Conservation (phyloP, 2,888 invertebrate species). For the Gymnosoma rotundatum region DNA sequence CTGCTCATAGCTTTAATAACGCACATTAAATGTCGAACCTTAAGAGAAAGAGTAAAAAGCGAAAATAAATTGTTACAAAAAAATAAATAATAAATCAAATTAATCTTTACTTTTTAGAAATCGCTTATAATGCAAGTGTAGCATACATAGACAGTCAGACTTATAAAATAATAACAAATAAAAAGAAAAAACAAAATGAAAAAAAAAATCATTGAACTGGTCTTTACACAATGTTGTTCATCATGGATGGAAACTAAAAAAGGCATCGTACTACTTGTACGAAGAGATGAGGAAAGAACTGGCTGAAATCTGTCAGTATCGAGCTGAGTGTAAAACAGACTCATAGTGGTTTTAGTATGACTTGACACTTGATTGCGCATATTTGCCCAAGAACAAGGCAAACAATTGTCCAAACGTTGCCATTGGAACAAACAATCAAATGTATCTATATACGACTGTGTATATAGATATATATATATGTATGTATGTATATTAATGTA, state of each 20-base stretch:
- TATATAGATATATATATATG: too few relatives aligned
- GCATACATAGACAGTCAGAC: constrained; percentile 1
- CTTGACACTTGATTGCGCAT: constrained; percentile 64
- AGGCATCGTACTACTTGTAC: background rate
- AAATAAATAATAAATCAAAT: constrained; percentile 45
- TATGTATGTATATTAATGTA: too few relatives aligned
- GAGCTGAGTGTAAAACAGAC: constrained; percentile 15
- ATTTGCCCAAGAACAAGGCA: constrained; percentile 65
- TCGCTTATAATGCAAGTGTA: background rate
- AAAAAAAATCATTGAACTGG: constrained; percentile 27
- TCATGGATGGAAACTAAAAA: constrained; percentile 8
- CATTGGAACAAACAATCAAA: background rate
- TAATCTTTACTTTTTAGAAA: constrained; percentile 46
- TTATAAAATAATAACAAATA: constrained; percentile 20
- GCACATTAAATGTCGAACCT: too few relatives aligned
- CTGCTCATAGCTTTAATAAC: too few relatives aligned
- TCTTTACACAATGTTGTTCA: constrained; percentile 11
- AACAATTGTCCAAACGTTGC: constrained; percentile 61
- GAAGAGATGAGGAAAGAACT: background rate
- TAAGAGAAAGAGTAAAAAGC: constrained; percentile 1
- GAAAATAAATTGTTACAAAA: constrained; percentile 10
- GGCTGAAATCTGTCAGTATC: background rate
- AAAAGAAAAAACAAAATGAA: background rate
- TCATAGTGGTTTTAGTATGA: constrained; percentile 32
- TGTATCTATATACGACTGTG: too few relatives aligned